Evolutionary conservation across 2,888 invertebrate species (phyloP), one percentile per base, ranked within the genome.

Genomic region (Drosophila rellima): DNA sequence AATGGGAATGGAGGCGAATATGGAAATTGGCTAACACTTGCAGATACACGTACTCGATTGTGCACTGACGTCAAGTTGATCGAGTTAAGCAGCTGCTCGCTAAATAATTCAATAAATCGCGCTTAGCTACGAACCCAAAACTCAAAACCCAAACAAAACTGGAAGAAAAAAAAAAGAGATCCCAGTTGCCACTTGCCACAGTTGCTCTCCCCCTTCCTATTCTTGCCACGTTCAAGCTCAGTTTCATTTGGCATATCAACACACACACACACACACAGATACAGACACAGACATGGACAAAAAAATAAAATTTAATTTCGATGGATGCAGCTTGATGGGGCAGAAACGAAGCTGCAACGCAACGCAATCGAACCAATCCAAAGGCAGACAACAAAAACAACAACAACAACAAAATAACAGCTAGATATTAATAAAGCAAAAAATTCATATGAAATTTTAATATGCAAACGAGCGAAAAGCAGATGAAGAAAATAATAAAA

Each of bases 391-490:
- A 40, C 40, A 54, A 68, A 6, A 26, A 26, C n/a, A n/a, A n/a
- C n/a, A n/a, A n/a, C n/a, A n/a, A n/a, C n/a, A n/a, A n/a, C n/a
- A 88, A 84, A 88, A 84, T 84, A 83, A 86, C 89, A 80, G 88
- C 86, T 83, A 88, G 80, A 89, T 89, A 87, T 84, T 87, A 89
- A 84, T 89, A 89, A 79, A 85, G 84, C 84, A 74, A 86, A 78
- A 87, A 87, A 83, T 80, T 64, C 89, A 84, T 86, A 88, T 88
- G 89, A 88, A 89, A 84, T 87, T 87, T 89, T 85, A 85, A 85
- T 85, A 85, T 83, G 83, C 88, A 83, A 86, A 83, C 81, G 88
- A 80, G 78, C 74, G 71, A 78, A 80, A 73, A 74, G 78, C 74
- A 78, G 60, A 82, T 71, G 68, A 74, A 71, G 60, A 56, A 56